Conservation (phyloP, 2,113 vertebrate species). For the Tonatia bakeri region DNA sequence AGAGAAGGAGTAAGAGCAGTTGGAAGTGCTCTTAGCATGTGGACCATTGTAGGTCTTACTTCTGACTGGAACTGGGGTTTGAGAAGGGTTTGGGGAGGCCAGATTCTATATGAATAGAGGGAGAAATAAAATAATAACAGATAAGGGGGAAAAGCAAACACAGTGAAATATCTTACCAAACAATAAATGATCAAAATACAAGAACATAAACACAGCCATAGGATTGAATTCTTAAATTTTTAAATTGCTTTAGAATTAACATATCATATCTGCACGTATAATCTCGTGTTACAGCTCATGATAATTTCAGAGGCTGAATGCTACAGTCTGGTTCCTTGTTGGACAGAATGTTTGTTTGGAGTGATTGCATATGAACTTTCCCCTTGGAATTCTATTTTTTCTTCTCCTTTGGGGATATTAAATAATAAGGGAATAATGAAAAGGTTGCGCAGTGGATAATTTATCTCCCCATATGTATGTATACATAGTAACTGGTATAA, state of each 20-base stretch:
- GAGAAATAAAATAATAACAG: not conserved
- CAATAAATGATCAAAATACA: not conserved
- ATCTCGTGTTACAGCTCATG: not conserved
- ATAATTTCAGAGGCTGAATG: too few species aligned
- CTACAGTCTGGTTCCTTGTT: not conserved
- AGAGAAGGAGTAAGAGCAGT: not conserved
- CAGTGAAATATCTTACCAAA: not conserved
- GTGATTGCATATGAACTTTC: not conserved
- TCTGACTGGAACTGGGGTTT: not conserved
- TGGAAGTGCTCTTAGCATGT: not conserved
- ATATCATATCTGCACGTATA: not conserved
- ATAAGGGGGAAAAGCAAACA: not conserved
- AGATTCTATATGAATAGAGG: not conserved
- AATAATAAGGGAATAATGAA: conserved; percentile 19
- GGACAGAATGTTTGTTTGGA: not conserved
- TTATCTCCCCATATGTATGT: not conserved
- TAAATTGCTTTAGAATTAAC: not conserved
- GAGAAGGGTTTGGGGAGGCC: not conserved
- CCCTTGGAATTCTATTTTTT: not conserved
- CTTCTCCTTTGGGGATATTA: not conserved
- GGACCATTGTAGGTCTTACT: not conserved
- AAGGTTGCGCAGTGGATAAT: not conserved
- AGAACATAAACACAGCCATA: not conserved
- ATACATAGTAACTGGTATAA: not conserved
- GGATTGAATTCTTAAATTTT: not conserved